A percentile compares a stretch with the other conserved stretches of the same genome.
phyloP scores from a whole-genome alignment of 2,797 vertebrate genomes.

The Salarias fasciatus region DNA sequence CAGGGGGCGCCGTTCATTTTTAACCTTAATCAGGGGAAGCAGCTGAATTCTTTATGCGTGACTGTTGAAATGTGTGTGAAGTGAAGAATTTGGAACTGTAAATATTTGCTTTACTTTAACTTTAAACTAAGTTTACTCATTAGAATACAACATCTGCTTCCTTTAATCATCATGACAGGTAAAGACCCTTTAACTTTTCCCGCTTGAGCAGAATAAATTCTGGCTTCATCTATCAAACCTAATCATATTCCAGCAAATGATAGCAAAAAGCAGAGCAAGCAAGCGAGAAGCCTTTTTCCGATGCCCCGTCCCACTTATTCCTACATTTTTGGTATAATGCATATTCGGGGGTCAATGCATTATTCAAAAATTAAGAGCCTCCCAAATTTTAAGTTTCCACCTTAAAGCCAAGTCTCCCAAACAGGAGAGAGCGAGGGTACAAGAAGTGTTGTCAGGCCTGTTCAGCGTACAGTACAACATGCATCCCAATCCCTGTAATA shows the following conservation, averaged over 20 bases:
- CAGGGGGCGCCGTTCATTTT: constrained; percentile 20
- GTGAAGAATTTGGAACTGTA: constrained; percentile 27
- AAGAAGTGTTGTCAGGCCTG: constrained; percentile 81
- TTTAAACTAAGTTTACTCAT: constrained; percentile 47
- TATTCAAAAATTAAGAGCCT: constrained; percentile 79
- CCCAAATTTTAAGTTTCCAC: constrained; percentile 61
- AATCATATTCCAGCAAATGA: constrained; percentile 49
- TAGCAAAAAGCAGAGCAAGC: constrained; percentile 55
- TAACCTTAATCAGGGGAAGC: constrained; percentile 42
- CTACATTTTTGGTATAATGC: constrained; percentile 74
- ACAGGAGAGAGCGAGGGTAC: constrained; percentile 64
- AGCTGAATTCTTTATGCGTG: constrained; percentile 41
- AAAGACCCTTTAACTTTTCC: constrained; percentile 39
- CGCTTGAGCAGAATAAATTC: constrained; percentile 28
- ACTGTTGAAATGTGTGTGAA: constrained; percentile 42
- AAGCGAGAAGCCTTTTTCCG: constrained; percentile 62
- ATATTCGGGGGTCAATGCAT: constrained; percentile 66
- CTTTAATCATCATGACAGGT: constrained; percentile 49
- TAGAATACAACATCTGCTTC: constrained; percentile 13
- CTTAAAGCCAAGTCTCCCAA: constrained; percentile 58
- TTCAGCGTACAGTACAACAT: constrained; percentile 78
- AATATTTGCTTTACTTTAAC: constrained; percentile 7
- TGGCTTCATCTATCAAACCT: constrained; percentile 39
- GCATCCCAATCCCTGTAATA: constrained; percentile 78
- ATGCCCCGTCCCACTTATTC: constrained; percentile 58